A percentile compares a stretch with the other conserved stretches of the same genome.
Conservation (phyloP, 2,797 vertebrate genomes). For the Fistularia tabacaria region DNA sequence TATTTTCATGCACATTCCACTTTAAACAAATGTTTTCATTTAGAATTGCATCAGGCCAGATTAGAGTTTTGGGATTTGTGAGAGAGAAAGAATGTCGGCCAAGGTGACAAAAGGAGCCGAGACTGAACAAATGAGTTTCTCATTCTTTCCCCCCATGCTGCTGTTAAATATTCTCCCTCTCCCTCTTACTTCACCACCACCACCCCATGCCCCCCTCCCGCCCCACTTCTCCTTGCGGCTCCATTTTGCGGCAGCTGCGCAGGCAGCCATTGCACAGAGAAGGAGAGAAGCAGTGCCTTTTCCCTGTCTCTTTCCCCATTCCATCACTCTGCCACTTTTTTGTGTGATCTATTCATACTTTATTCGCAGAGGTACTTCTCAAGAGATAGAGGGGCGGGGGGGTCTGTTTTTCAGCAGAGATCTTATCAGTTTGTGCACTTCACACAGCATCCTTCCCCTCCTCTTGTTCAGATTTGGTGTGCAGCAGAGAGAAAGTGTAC, state of each 20-base stretch:
- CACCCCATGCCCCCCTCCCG: not conserved
- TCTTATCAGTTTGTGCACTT: constrained; percentile 51
- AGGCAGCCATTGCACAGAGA: constrained; percentile 55
- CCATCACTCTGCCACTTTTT: not conserved
- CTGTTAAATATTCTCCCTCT: not conserved
- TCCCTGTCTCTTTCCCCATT: constrained; percentile 6
- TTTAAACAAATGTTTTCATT: no score
- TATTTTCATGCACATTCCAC: no score
- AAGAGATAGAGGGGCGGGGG: constrained; percentile 17
- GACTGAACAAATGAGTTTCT: constrained; percentile 51
- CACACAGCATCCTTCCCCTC: constrained; percentile 37
- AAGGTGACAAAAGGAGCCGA: constrained; percentile 50
- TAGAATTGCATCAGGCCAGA: no score
- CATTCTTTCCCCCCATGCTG: constrained; percentile 14
- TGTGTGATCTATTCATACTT: constrained; percentile 39
- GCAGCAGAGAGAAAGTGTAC: constrained; percentile 31
- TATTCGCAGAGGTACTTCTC: constrained; percentile 47
- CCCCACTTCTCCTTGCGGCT: constrained; percentile 20
- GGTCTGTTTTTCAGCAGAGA: constrained; percentile 44
- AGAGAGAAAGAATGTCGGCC: constrained; percentile 45
- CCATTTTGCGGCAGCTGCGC: constrained; percentile 60
- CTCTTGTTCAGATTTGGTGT: constrained; percentile 36
- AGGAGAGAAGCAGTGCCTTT: constrained; percentile 11
- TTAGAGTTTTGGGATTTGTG: no score
- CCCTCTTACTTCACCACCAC: constrained; percentile 5